phyloP scores from a whole-genome alignment of 2,888 invertebrate genomes.

The Patella pellucida region DNA sequence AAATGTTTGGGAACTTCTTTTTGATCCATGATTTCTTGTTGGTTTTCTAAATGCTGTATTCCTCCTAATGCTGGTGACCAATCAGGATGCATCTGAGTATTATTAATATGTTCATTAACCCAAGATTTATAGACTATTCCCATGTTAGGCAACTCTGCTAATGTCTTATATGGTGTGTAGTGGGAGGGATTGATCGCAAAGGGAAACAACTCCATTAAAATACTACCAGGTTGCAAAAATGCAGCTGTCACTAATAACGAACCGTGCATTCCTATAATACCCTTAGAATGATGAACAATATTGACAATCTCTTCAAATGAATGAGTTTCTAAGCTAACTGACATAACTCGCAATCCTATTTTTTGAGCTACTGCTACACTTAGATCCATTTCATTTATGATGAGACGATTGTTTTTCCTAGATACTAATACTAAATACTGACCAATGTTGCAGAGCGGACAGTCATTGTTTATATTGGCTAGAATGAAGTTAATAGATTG shows the following conservation, averaged over 20 bases:
- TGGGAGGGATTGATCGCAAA: slow-evolving; percentile 71
- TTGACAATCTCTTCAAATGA: slow-evolving; percentile 59
- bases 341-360: slow-evolving; percentile 54
- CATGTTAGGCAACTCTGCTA: slow-evolving; percentile 65
- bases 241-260: slow-evolving; percentile 71
- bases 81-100: slow-evolving; percentile 68
- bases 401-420: slow-evolving; percentile 70
- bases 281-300: slow-evolving; percentile 47
- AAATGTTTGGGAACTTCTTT: slow-evolving; percentile 69
- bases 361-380: slow-evolving; percentile 53
- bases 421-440: slow-evolving; percentile 61
- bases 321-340: slow-evolving; percentile 57
- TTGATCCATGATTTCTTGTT: slow-evolving; percentile 59
- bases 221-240: slow-evolving; percentile 69
- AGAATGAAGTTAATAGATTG: slow-evolving; percentile 38
- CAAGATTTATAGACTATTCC: slow-evolving; percentile 70
- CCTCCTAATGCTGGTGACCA: slow-evolving; percentile 70
- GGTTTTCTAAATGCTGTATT: slow-evolving; percentile 68
- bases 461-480: slow-evolving; percentile 30
- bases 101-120: slow-evolving; percentile 66
- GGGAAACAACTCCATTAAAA: slow-evolving; percentile 74
- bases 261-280: slow-evolving; percentile 72
- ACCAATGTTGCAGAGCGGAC: slow-evolving; percentile 20
- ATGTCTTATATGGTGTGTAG: slow-evolving; percentile 72
- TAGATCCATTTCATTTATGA: slow-evolving; percentile 72